phyloP scores from a whole-genome alignment of 2,888 invertebrate genomes.

The Ethmia dodecea region DNA sequence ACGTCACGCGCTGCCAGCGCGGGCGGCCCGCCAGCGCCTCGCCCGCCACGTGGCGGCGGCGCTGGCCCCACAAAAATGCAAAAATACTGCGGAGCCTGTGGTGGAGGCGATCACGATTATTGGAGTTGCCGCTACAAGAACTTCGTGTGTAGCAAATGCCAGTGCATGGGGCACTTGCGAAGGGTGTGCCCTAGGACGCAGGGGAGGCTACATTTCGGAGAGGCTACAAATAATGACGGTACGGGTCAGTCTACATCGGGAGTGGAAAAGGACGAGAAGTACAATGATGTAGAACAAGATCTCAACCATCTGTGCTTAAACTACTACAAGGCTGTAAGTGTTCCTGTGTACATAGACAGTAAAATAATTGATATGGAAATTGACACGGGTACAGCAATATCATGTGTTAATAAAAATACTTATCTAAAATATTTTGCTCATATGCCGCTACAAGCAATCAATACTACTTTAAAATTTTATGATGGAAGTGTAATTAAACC shows the following conservation, averaged over 20 bases:
- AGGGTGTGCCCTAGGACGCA: constrained; percentile 6
- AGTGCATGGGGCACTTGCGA: constrained; percentile 4
- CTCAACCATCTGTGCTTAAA: constrained; percentile 15
- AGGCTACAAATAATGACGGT: not conserved
- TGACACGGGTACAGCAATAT: constrained; percentile 24
- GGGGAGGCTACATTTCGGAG: not conserved
- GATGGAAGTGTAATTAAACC: not conserved
- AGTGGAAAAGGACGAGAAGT: not conserved
- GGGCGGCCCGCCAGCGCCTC: not conserved
- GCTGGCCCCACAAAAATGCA: not conserved
- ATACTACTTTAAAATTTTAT: not conserved
- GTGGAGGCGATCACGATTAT: not conserved
- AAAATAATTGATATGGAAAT: constrained; percentile 19
- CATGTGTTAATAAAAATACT: constrained; percentile 20
- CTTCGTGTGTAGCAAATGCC: constrained; percentile 6
- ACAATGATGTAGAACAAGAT: constrained; percentile 4
- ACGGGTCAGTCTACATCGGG: too few species aligned
- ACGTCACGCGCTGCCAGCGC: not conserved
- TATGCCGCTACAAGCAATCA: constrained; percentile 8
- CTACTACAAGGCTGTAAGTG: constrained; percentile 19
- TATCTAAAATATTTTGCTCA: constrained; percentile 14
- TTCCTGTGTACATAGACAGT: constrained; percentile 14
- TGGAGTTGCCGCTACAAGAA: not conserved
- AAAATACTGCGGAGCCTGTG: not conserved
- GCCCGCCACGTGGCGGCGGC: not conserved